Evolutionary conservation across 2,113 vertebrate species (phyloP), one percentile per base, ranked within the genome.

Genomic region (Ictalurus punctatus): DNA sequence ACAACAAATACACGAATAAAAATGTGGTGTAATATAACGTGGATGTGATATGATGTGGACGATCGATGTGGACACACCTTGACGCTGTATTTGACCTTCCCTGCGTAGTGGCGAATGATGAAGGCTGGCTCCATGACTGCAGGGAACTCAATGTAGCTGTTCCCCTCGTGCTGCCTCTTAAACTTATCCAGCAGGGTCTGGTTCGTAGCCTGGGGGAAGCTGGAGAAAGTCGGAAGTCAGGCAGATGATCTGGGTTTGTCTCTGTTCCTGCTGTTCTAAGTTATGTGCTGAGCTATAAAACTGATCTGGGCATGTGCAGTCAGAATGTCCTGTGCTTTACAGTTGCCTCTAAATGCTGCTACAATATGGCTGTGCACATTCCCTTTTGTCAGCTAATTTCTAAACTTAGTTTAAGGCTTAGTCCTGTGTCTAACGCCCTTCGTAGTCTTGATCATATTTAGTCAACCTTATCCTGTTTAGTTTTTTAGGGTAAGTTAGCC

Each of bases 101-200:
- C 98, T 0, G 98, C 98, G 0, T 99, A 99, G 94, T 99, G 98
- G 56, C 95, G 95, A 94, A 99, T 99, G 89, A 98, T 99, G 93
- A 99, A 99, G 65, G 98, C 98, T 0, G 98, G 97, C 92, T 99
- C 98, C 98, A 99, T 98, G 91, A 99, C 98, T 0, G 98, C 96
- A 1, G 98, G 97, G 91, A 99, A 99, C 93, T 99, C 98, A 19
- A 99, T 99, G 95, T 99, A 99, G 92, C 96, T 95, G 95, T 95
- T 99, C 3, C 97, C 97, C 86, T 99, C 98, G 6, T 99, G 97
- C 79, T 99, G 98, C 91, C 96, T 95, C 91, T 98, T 99, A 94
- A 99, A 99, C 89, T 99, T 99, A 92, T 99, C 98, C 95, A 99
- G 92, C 90, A 99, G 92, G 0, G 98, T 99, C 94, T 99, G 98